A percentile compares a stretch with the other conserved stretches of the same genome.
Evolutionary conservation across 2,888 invertebrate species (phyloP).

Genomic region (Encarsia formosa): DNA sequence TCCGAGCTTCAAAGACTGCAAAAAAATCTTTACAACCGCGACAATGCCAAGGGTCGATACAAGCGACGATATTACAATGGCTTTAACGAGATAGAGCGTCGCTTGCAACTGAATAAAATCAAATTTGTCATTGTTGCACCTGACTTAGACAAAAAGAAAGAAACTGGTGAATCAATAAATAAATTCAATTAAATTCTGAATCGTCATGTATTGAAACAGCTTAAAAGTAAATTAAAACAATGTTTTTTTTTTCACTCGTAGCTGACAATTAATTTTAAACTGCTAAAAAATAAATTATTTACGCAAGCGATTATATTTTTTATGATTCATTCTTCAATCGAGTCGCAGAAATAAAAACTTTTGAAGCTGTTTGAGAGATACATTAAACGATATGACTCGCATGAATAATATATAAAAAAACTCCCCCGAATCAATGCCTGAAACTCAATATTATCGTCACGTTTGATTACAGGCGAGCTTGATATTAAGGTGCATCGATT

Average conservation of each 20-base stretch:
- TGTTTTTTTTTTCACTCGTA: too few relatives aligned
- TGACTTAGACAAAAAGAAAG: conserved; percentile 37
- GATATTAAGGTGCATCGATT: conserved; percentile 34
- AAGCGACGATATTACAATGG: conserved; percentile 39
- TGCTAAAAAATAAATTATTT: too few relatives aligned
- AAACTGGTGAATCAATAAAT: conserved; percentile 37
- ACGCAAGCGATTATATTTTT: too few relatives aligned
- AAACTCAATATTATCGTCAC: neutral
- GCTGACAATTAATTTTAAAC: too few relatives aligned
- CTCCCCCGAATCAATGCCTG: neutral
- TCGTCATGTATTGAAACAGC: too few relatives aligned
- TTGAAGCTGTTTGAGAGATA: too few relatives aligned
- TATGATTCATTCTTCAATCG: too few relatives aligned
- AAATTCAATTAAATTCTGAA: too few relatives aligned
- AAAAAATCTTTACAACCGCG: conserved; percentile 34
- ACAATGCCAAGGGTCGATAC: conserved; percentile 36
- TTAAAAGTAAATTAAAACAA: too few relatives aligned
- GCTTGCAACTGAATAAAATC: conserved; percentile 35
- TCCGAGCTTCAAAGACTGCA: conserved; percentile 37
- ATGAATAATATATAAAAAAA: neutral
- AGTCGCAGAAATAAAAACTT: too few relatives aligned
- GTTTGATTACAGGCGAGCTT: conserved; percentile 35
- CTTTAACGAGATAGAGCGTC: conserved; percentile 38
- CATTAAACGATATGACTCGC: too few relatives aligned
- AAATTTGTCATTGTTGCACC: conserved; percentile 39